These are phyloP conservation scores for Ormia ochracea DNA, from an alignment of 2,888 invertebrate genomes.

Conservation along the genomic window DNA sequence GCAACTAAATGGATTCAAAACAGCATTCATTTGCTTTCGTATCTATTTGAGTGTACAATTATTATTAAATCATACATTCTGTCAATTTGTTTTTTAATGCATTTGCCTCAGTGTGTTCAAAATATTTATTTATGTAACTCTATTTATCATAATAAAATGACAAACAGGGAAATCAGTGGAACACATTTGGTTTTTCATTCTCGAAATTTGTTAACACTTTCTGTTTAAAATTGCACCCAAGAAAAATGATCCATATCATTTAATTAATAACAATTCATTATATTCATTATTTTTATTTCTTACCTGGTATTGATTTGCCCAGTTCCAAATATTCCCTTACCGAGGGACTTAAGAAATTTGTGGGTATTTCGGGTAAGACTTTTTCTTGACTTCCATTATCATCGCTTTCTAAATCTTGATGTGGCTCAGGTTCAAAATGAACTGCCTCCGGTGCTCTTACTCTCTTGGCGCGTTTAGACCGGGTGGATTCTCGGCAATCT, in stretches of 20 bases:
- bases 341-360: constrained; percentile 88
- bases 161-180: background rate
- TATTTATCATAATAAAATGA: constrained; percentile 13
- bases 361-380: constrained; percentile 80
- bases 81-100: background rate
- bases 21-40: constrained; percentile 44
- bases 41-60: constrained; percentile 50
- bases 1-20: constrained; percentile 39
- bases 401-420: constrained; percentile 77
- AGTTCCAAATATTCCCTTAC: constrained; percentile 91
- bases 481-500: constrained; percentile 81
- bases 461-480: constrained; percentile 80
- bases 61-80: constrained; percentile 27
- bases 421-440: constrained; percentile 76
- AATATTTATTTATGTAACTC: constrained; percentile 11
- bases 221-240: background rate
- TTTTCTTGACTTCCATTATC: constrained; percentile 75
- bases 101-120: constrained; percentile 14
- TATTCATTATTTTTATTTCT: constrained; percentile 67
- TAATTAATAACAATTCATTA: background rate
- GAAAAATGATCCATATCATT: background rate
- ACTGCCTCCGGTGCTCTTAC: constrained; percentile 79
- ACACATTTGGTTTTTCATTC: background rate
- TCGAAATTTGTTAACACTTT: background rate
- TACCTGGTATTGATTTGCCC: constrained; percentile 93